These are phyloP conservation scores for Tachypleus tridentatus DNA, from an alignment of 1,140 invertebrate species.

Conservation along the genomic window DNA sequence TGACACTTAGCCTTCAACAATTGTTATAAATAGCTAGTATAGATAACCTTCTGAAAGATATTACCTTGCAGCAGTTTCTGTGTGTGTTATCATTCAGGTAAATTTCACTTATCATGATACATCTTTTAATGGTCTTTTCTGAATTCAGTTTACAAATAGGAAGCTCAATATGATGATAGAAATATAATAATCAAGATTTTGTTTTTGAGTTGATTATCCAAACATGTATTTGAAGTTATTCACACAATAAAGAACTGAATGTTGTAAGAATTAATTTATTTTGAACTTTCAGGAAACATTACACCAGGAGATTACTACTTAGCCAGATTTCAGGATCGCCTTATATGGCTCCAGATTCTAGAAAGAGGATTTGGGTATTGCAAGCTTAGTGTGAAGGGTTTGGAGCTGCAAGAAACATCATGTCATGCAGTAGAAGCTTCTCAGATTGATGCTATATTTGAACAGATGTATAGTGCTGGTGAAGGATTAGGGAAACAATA, in stretches of 20 bases:
- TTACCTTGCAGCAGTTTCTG: no score
- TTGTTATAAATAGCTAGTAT: no score
- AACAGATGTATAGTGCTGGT: conserved; percentile 31
- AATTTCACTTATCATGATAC: no score
- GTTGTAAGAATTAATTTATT: conserved; percentile 21
- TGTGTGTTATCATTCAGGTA: no score
- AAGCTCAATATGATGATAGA: no score
- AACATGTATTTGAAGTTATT: conserved; percentile 12
- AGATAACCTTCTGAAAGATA: no score
- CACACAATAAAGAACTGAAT: neutral
- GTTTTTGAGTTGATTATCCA: neutral
- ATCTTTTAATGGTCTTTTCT: no score
- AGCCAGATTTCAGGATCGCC: conserved; percentile 37
- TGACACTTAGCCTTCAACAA: no score
- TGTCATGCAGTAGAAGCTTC: conserved; percentile 42
- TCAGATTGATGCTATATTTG: conserved; percentile 38
- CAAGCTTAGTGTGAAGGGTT: conserved; percentile 36
- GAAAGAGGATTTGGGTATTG: conserved; percentile 36
- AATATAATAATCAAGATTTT: neutral
- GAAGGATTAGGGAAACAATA: conserved; percentile 12
- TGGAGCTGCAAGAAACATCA: conserved; percentile 42
- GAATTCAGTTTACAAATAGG: no score
- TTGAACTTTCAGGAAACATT: conserved; percentile 28
- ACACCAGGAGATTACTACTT: conserved; percentile 36
- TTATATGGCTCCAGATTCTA: conserved; percentile 35